These are phyloP conservation scores for Euspilapteryx auroguttella DNA, from an alignment of 2,888 invertebrate species.

Conservation along the genomic window DNA sequence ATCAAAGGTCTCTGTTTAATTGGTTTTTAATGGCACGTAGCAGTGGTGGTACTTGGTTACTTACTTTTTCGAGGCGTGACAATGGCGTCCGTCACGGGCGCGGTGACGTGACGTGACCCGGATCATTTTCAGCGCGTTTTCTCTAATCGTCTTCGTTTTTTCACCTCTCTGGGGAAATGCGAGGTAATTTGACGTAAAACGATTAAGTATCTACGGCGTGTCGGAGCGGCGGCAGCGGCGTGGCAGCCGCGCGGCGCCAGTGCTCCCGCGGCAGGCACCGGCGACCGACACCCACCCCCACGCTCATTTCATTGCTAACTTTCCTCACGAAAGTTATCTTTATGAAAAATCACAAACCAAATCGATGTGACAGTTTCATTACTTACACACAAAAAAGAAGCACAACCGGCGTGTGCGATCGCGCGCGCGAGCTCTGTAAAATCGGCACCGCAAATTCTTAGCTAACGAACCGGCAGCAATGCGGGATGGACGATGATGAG, in stretches of 20 bases:
- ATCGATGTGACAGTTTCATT: background rate
- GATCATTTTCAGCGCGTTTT: constrained; percentile 45
- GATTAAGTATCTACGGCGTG: too few relatives aligned
- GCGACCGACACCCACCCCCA: too few relatives aligned
- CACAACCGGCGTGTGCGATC: too few relatives aligned
- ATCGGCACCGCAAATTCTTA: constrained; percentile 19
- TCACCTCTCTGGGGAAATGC: constrained; percentile 45
- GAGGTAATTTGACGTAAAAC: constrained; percentile 39
- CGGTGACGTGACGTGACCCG: constrained; percentile 16
- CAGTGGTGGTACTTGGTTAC: too few relatives aligned
- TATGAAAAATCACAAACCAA: constrained; percentile 17
- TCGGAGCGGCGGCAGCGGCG: constrained; percentile 18
- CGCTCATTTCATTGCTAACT: constrained; percentile 33
- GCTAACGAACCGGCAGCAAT: constrained; percentile 16
- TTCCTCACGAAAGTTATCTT: constrained; percentile 36
- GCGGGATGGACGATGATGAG: too few relatives aligned
- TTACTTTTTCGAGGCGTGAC: too few relatives aligned
- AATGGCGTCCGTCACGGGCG: too few relatives aligned
- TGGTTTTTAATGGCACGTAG: too few relatives aligned
- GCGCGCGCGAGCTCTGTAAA: background rate
- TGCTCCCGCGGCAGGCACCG: too few relatives aligned
- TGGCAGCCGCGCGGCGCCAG: constrained; percentile 6
- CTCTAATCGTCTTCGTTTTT: constrained; percentile 38
- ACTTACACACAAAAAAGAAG: too few relatives aligned
- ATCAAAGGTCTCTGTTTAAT: too few relatives aligned